phyloP scores from a whole-genome alignment of 1,140 invertebrate genomes.

The Platorchestia sp. region DNA sequence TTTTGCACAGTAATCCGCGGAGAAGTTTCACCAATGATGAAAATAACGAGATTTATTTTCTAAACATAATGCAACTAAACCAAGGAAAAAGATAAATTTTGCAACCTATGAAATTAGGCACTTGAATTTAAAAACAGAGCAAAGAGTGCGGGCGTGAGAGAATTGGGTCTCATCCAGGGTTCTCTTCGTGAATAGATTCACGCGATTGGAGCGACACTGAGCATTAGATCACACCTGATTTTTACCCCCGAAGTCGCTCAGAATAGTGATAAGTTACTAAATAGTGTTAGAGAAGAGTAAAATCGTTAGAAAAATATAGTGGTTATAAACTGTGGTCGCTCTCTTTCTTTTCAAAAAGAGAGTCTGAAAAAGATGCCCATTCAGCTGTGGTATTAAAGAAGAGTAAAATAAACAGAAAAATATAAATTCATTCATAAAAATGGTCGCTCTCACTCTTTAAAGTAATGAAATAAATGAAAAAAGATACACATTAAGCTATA shows the following conservation, averaged over 20 bases:
- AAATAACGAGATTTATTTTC: too few relatives aligned
- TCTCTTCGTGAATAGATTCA: neutral
- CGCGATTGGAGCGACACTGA: neutral
- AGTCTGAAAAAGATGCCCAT: too few relatives aligned
- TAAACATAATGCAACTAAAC: too few relatives aligned
- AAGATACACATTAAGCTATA: neutral
- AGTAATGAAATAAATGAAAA: neutral
- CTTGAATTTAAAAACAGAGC: neutral
- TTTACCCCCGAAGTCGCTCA: neutral
- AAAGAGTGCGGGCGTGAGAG: neutral
- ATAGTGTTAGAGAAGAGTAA: neutral
- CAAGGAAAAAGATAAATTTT: neutral
- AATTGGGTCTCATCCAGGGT: neutral
- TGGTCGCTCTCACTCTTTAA: neutral
- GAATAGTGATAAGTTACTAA: neutral
- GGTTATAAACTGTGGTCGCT: too few relatives aligned
- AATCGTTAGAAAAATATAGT: neutral
- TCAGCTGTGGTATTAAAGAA: neutral
- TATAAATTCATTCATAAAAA: neutral
- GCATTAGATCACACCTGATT: neutral
- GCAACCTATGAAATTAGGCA: neutral
- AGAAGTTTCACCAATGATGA: too few relatives aligned
- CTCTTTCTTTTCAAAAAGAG: too few relatives aligned
- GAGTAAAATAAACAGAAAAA: neutral
- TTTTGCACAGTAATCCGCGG: too few relatives aligned